phyloP scores from a whole-genome alignment of 2,797 vertebrate genomes.

The Cirrhinus molitorella region DNA sequence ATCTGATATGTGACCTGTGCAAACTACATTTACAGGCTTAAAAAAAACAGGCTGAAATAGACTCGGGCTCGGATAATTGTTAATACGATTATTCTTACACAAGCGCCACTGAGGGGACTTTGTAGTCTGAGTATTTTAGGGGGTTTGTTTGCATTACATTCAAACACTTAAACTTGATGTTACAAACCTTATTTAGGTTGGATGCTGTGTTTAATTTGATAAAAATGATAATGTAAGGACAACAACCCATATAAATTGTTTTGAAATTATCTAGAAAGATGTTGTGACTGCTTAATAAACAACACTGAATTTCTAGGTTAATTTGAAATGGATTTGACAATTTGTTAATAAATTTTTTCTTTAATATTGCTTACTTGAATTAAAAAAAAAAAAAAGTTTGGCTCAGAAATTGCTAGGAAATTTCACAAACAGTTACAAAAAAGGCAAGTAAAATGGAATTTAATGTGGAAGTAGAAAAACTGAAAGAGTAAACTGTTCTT shows the following conservation, averaged over 20 bases:
- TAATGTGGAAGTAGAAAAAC: too few species aligned
- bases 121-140: not conserved
- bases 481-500: not conserved
- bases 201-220: not conserved
- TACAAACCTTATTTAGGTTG: not conserved
- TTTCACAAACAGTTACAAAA: not conserved
- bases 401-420: not conserved
- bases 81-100: not conserved
- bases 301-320: not conserved
- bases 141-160: slow-evolving; percentile 18
- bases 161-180: not conserved
- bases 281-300: not conserved
- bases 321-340: too few species aligned
- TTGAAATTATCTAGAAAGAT: not conserved
- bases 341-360: not conserved
- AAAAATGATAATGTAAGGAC: not conserved
- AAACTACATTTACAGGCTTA: too few species aligned
- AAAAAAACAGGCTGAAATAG: not conserved
- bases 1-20: not conserved
- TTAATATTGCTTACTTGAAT: too few species aligned
- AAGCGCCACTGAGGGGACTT: not conserved
- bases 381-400: not conserved
- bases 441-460: too few species aligned
- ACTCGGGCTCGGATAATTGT: not conserved
- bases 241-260: not conserved